Evolutionary conservation across 1,140 invertebrate genomes (phyloP), one percentile per base, ranked within the genome.

Genomic region (Aphis craccivora): DNA sequence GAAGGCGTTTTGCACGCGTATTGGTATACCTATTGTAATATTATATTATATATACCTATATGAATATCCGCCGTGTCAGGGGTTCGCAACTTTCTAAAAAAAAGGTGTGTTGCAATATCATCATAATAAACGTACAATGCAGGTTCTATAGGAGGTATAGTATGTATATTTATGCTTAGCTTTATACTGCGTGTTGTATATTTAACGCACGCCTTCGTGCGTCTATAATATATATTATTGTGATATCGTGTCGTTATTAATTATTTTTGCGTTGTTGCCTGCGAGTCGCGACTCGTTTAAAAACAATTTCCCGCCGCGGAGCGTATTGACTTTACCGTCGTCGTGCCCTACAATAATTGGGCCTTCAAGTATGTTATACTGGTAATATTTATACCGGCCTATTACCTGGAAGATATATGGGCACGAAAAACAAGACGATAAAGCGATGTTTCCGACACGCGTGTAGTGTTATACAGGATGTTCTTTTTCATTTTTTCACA

Each of bases 11-110:
- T 76, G 30, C 11, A 67, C 30, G 14, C 30, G 30, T 67, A 30
- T n/a, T 18, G 9, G 30, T 4, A n/a, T n/a, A 76, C n/a, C 30
- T n/a, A 76, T 76, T 35, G 60, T 67, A 30, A 67, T 67, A 60
- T 60, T 25, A 9, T 60, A 23, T 6, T 53, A 25, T 55, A 25
- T 0, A 83, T 83, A 9, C 35, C 37, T 37, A 18, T 23, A 83
- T 37, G 20, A 11, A 83, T 22, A 40, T 37, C 22, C n/a, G 2
- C n/a, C 37, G 35, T n/a, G 23, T n/a, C 43, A 89, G 87, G 87
- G 43, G 87, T 53, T 89, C 43, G 48, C 87, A 89, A 86, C 37
- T 86, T 43, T 40, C 40, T 43, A 43, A 83, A 88, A 88, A 87
- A 87, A 87, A n/a, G 14, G 60, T 35, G 60, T 76, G 60, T 35